Evolutionary conservation across 2,797 vertebrate genomes (phyloP).

Genomic region (Falco naumanni): DNA sequence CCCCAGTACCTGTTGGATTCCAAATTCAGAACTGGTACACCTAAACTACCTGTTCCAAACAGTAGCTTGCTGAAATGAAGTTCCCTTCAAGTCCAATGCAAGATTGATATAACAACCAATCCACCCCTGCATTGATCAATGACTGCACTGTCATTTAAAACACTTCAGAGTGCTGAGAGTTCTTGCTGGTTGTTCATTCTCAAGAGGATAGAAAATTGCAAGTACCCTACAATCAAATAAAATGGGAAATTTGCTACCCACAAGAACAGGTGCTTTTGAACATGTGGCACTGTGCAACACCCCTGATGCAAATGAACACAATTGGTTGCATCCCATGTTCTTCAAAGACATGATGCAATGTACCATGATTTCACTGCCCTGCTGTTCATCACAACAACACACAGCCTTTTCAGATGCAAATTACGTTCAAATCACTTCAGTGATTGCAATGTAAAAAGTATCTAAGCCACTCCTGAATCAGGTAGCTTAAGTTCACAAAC

Average conservation of each 20-base stretch:
- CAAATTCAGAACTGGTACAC: neutral
- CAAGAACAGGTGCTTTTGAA: neutral
- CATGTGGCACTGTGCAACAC: neutral
- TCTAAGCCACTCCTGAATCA: neutral
- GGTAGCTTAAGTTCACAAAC: neutral
- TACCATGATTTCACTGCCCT: neutral
- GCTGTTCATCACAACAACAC: neutral
- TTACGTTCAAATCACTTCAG: neutral
- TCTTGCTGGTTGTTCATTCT: neutral
- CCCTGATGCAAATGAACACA: neutral
- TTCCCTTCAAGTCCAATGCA: neutral
- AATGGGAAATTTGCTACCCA: neutral
- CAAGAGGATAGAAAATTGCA: neutral
- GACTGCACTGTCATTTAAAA: neutral
- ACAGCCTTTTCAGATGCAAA: slow-evolving; percentile 14
- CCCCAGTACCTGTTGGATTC: neutral
- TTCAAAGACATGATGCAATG: neutral
- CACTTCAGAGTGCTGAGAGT: neutral
- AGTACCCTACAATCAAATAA: neutral
- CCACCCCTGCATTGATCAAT: neutral
- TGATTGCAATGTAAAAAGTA: slow-evolving; percentile 9
- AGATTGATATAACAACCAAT: slow-evolving; percentile 1
- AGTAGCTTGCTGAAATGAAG: neutral
- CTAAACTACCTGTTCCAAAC: neutral
- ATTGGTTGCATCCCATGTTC: neutral